Base-by-base conservation (phyloP, 1,140 invertebrate species). In the Melipona quadrifasciata region DNA sequence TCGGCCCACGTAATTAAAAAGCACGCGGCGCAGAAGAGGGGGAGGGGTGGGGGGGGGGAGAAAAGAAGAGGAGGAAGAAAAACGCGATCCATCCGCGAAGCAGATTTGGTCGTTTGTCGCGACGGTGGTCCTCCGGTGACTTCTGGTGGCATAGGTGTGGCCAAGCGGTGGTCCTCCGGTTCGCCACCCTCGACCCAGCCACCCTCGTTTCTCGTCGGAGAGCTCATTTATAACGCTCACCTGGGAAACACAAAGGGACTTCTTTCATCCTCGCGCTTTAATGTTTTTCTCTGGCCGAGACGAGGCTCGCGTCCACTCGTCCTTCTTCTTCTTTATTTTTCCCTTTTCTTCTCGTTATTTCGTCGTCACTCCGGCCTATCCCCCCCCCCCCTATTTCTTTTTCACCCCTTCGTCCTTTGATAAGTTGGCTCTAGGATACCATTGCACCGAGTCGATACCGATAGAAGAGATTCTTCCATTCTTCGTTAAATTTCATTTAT, bases 181-280 rank as follows among this genome's bases (percentile, higher is more conserved):
- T n/a, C 64, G 55, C 61, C 82, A 67, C 71, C 81, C 85, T 74
- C 88, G 87, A 78, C 65, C 85, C 77, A 19, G 31, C 51, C 82
- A 71, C 71, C 81, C 85, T 74, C 89, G 87, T 83, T 31, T 68
- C 86, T 74, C 86, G 74, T 74, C 89, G 58, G 74, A 73, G 89
- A 90, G 91, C 93, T 94, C 93, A 94, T 94, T 94, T 94, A 94
- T 94, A 94, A 94, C 91, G 90, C 92, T 94, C 93, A 92, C 90
- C 93, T 93, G 93, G 91, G 91, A 93, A 92, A 93, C 93, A 93
- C 93, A 94, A 94, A 94, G 92, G 90, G 79, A 84, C 91, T 90
- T 92, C 91, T 92, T 93, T 93, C 89, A 90, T 91, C 83, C 89
- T 89, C 67, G 90, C 85, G 89, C 90, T 92, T 91, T 91, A 90